Percentiles rank a stretch among this genome's conserved stretches.
Conservation (phyloP, 2,797 vertebrate genomes). For the Dendrocincla fuliginosa region DNA sequence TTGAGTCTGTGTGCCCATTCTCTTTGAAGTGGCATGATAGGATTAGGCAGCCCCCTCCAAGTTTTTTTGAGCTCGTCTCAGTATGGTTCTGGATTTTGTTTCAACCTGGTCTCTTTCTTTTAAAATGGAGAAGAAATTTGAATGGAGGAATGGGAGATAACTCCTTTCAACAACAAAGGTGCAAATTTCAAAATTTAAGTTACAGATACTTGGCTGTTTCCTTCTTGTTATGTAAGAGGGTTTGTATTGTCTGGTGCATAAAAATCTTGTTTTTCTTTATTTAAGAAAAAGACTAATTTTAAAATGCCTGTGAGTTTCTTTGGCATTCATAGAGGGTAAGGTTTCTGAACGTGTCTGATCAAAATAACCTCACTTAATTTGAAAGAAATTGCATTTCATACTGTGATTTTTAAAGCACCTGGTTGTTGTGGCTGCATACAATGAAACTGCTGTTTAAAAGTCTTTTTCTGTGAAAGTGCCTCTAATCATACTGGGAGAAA, state of each 20-base stretch:
- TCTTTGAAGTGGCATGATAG: neutral
- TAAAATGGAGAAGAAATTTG: neutral
- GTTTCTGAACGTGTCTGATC: conserved; percentile 16
- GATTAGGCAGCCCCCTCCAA: neutral
- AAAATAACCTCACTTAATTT: conserved; percentile 33
- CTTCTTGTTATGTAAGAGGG: neutral
- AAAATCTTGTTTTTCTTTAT: neutral
- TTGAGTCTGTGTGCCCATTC: fast-evolving
- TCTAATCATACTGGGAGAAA: neutral
- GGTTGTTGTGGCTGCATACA: neutral
- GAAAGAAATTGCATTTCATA: conserved; percentile 17
- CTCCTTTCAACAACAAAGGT: neutral
- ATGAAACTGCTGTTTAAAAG: neutral
- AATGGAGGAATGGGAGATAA: neutral
- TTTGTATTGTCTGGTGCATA: neutral
- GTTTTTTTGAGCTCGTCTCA: neutral
- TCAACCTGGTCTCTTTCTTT: neutral
- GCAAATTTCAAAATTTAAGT: neutral
- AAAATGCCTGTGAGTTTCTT: neutral
- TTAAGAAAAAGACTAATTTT: neutral
- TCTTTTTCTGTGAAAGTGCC: neutral
- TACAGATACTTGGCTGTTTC: neutral
- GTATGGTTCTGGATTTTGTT: neutral
- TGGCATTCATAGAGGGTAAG: neutral
- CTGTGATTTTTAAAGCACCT: conserved; percentile 1